These are phyloP conservation scores for Sarcoramphus papa DNA, from an alignment of 2,797 vertebrate genomes.

Conservation along the genomic window DNA sequence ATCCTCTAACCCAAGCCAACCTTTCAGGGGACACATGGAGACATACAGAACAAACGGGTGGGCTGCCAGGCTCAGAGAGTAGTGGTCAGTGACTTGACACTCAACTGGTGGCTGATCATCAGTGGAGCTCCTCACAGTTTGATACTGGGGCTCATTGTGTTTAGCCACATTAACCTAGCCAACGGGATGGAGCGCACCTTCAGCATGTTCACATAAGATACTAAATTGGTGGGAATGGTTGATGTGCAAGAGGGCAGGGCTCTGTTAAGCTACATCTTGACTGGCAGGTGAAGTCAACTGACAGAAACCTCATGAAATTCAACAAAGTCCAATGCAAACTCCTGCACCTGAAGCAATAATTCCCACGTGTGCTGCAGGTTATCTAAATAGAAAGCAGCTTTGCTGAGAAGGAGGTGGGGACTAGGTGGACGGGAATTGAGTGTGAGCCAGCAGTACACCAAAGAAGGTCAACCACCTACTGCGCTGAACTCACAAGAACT, in stretches of 20 bases:
- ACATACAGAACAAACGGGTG: accelerated
- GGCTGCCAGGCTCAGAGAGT: neutral
- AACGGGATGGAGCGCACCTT: neutral
- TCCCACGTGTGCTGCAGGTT: accelerated
- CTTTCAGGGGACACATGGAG: neutral
- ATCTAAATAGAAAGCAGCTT: neutral
- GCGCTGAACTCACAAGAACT: neutral
- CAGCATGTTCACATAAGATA: neutral
- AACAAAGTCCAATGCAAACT: neutral
- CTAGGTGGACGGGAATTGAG: neutral
- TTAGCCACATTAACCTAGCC: neutral
- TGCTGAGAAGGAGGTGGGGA: neutral
- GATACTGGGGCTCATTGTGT: neutral
- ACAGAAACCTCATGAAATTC: neutral
- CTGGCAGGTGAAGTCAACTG: neutral
- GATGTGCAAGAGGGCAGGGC: neutral
- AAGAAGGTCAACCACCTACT: neutral
- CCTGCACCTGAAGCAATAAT: neutral
- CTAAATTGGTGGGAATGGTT: neutral
- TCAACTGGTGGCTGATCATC: neutral
- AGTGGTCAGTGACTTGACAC: too few relatives aligned
- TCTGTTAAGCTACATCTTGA: neutral
- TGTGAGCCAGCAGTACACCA: neutral
- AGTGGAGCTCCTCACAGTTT: neutral
- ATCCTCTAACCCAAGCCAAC: neutral